Conservation (phyloP, 2,797 vertebrate species). For the Eremophila alpestris region DNA sequence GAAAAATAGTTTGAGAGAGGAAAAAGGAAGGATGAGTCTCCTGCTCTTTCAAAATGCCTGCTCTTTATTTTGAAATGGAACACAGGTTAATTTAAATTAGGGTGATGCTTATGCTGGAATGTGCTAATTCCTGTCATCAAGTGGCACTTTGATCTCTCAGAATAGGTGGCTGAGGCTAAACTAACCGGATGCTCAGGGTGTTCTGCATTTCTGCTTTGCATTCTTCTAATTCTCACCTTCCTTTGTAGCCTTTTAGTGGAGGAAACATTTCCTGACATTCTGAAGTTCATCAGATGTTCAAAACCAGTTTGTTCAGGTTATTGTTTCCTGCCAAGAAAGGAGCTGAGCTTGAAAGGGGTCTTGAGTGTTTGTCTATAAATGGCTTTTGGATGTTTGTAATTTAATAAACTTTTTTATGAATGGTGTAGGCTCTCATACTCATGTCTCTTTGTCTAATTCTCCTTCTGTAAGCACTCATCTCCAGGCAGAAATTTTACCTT, state of each 20-base stretch:
- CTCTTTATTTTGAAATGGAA: neutral
- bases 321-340: neutral
- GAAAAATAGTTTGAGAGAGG: neutral
- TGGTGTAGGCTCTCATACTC: neutral
- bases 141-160: conserved; percentile 27
- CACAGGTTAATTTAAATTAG: neutral
- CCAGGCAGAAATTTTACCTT: neutral
- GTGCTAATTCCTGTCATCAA: conserved; percentile 23
- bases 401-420: neutral
- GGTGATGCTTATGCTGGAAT: conserved; percentile 20
- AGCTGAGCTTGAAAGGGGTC: neutral
- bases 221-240: conserved; percentile 31
- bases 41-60: neutral
- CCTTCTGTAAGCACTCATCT: neutral
- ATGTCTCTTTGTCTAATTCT: neutral
- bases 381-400: neutral
- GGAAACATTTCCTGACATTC: neutral
- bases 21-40: neutral
- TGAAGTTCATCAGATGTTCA: neutral
- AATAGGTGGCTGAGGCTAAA: conserved; percentile 23
- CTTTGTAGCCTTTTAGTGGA: neutral
- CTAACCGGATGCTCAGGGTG: conserved; percentile 28
- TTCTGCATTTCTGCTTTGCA: conserved; percentile 38
- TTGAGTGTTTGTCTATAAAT: neutral
- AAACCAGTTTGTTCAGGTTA: neutral